phyloP scores from a whole-genome alignment of 2,888 invertebrate species.

The Cerastoderma edule region DNA sequence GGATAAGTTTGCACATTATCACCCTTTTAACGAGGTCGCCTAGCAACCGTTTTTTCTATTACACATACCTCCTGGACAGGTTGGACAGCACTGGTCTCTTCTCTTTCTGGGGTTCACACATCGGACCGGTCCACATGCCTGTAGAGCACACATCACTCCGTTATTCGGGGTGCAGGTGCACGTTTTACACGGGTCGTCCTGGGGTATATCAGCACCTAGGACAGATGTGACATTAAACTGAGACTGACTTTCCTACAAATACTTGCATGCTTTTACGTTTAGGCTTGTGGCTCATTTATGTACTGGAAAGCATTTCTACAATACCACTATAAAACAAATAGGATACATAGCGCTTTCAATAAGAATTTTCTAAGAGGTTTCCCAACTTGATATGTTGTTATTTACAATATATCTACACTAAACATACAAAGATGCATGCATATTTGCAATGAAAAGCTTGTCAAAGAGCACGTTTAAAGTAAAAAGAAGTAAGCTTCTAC shows the following conservation, averaged over 20 bases:
- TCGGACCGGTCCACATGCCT: background rate
- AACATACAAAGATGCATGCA: no score
- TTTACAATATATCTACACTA: no score
- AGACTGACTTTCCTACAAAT: background rate
- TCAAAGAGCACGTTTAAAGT: no score
- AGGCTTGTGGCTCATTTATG: background rate
- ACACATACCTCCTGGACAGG: background rate
- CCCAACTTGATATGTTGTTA: no score
- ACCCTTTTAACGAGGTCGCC: background rate
- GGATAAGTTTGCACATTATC: background rate
- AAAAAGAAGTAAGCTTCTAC: no score
- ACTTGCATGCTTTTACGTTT: background rate
- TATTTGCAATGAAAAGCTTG: no score
- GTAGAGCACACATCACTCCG: conserved; percentile 3
- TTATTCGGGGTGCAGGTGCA: conserved; percentile 4
- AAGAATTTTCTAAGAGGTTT: background rate
- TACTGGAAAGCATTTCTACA: no score
- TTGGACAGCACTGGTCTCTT: conserved; percentile 4
- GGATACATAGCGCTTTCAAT: no score
- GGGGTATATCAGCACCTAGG: conserved; percentile 7
- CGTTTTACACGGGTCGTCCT: conserved; percentile 8
- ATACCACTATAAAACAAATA: no score
- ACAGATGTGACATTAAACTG: no score
- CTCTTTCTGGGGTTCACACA: conserved; percentile 15
- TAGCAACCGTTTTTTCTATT: background rate